A percentile compares a stretch with the other conserved stretches of the same genome.
Evolutionary conservation across 2,113 vertebrate genomes (phyloP).

Genomic region (Sorex fumeus): DNA sequence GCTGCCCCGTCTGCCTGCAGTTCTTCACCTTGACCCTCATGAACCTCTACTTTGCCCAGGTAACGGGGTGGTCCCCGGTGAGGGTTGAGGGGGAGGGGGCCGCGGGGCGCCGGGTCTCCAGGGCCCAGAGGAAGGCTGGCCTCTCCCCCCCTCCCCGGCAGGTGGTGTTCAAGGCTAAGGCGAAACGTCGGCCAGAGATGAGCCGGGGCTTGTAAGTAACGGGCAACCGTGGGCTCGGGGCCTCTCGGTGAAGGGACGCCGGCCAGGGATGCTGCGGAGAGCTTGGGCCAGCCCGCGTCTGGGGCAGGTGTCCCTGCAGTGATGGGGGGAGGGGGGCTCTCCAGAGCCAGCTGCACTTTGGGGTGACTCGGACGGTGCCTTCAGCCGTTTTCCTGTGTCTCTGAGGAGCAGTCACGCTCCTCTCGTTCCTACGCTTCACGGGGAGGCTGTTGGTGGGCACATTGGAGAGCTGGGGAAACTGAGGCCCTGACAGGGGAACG

Average conservation of each 20-base stretch:
- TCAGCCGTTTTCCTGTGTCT: neutral
- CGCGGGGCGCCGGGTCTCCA: neutral
- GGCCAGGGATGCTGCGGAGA: neutral
- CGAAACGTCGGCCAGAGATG: conserved; percentile 86
- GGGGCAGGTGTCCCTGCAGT: neutral
- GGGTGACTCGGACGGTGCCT: conserved; percentile 61
- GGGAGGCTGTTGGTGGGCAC: neutral
- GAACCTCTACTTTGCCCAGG: conserved; percentile 94
- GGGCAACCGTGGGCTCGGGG: neutral
- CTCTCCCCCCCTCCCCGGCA: conserved; percentile 77
- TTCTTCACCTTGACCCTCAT: conserved; percentile 95
- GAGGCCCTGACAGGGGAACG: conserved; percentile 5
- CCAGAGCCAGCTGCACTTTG: conserved; percentile 2
- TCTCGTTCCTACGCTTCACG: neutral
- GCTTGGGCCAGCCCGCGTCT: neutral
- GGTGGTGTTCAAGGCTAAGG: conserved; percentile 93
- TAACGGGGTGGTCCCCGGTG: conserved; percentile 72
- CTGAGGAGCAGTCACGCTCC: conserved; percentile 3
- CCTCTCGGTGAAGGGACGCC: no score
- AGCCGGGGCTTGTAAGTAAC: conserved; percentile 91
- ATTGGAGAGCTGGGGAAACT: conserved; percentile 50
- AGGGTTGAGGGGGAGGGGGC: neutral
- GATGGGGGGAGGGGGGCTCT: neutral
- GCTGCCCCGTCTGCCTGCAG: conserved; percentile 94
- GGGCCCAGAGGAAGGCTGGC: conserved; percentile 11